phyloP scores from a whole-genome alignment of 1,140 invertebrate species.

The Psilanteris sp. region DNA sequence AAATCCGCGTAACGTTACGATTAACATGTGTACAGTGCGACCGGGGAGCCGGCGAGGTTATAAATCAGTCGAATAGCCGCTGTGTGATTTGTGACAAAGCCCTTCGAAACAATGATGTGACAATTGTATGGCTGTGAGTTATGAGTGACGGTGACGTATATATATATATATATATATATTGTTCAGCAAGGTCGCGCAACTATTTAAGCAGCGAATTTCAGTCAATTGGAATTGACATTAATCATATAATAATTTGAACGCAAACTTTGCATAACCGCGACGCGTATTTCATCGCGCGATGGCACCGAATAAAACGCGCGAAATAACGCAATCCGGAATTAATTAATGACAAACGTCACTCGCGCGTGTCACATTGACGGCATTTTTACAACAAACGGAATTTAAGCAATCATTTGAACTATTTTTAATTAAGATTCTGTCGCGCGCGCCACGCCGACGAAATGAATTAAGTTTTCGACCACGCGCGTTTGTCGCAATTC shows the following conservation, averaged over 20 bases:
- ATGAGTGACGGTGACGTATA: slow-evolving; percentile 20
- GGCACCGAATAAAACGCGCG: too few species aligned
- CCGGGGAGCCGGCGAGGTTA: slow-evolving; percentile 26
- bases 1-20: slow-evolving; percentile 20
- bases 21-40: slow-evolving; percentile 38
- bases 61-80: slow-evolving; percentile 48
- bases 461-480: slow-evolving; percentile 6
- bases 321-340: too few species aligned
- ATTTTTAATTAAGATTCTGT: slow-evolving; percentile 34
- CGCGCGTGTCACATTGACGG: neutral
- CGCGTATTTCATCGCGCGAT: too few species aligned
- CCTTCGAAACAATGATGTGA: slow-evolving; percentile 56
- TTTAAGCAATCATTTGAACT: slow-evolving; percentile 20
- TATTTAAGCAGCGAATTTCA: too few species aligned
- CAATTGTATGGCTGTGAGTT: slow-evolving; percentile 44
- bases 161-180: too few species aligned
- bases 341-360: too few species aligned
- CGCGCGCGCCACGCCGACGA: neutral
- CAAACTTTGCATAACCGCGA: too few species aligned
- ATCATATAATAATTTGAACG: too few species aligned
- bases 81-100: slow-evolving; percentile 51
- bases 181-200: slow-evolving; percentile 8
- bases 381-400: slow-evolving; percentile 21
- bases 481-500: slow-evolving; percentile 10
- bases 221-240: neutral